Base-by-base conservation (phyloP, 30 jellyfish, hydroid and myxozoan species). In the Cassiopea andromeda region DNA sequence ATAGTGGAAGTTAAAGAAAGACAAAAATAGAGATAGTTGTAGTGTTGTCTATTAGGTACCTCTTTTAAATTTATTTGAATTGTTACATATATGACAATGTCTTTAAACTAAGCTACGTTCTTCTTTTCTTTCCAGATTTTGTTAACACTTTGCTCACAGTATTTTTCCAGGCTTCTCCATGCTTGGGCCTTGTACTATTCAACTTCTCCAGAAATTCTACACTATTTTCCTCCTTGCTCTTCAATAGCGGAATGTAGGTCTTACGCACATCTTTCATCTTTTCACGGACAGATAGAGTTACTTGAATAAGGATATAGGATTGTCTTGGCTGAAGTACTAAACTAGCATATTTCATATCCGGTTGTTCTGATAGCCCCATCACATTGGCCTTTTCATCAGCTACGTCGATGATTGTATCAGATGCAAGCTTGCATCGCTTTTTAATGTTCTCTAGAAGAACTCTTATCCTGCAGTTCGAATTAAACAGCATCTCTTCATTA, bases 331-430 rank as follows among this genome's bases (percentile, higher is more conserved):
- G 94, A 16, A 94, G 85, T 1, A 72, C 49, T 46, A 76, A 79
- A 57, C 92, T 84, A 44, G 98, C 98, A 75, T 78, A 94, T 45
- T 75, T 84, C 86, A 69, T 74, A 48, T 57, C 91, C 27, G 98
- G 96, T 67, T 87, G 93, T 43, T 85, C 97, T 17, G 96, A 17
- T 0, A 94, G 80, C 70, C 90, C 90, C 78, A 80, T 95, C 2
- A 94, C 93, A 1, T 64, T 60, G 44, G 97, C 98, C 7, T 90
- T 94, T 82, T 90, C 96, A 54, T 94, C 98, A 58, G 98, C 98
- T 12, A 94, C 74, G 76, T 94, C 98, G 69, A 94, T 94, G 69
- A 79, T 48, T 76, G 88, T 95, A 54, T 73, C 50, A 16, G 84
- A 64, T 48, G 87, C 58, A 66, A 91, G 80, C 6, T 83, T 80